These are phyloP conservation scores for Menura novaehollandiae DNA, from an alignment of 2,113 vertebrate species.

Conservation along the genomic window DNA sequence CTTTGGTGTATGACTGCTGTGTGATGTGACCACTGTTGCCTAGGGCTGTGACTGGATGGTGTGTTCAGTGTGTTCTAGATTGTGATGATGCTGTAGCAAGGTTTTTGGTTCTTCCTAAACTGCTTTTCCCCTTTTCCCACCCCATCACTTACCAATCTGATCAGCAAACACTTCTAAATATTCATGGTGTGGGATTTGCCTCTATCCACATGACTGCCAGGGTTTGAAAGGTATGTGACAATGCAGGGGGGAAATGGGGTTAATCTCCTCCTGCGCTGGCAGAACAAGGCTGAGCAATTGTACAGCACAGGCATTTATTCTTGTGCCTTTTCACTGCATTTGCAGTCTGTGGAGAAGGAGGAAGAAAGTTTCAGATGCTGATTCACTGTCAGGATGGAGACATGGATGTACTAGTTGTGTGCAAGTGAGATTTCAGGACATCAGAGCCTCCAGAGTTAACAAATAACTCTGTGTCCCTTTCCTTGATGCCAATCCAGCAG, in stretches of 20 bases:
- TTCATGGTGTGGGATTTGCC: not conserved
- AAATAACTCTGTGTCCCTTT: not conserved
- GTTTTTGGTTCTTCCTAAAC: not conserved
- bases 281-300: not conserved
- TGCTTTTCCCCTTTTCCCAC: not conserved
- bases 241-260: not conserved
- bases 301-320: not conserved
- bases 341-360: not conserved
- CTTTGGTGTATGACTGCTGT: not conserved
- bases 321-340: not conserved
- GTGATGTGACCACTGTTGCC: fast-evolving
- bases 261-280: not conserved
- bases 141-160: not conserved
- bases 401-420: not conserved
- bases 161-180: not conserved
- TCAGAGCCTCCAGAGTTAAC: not conserved
- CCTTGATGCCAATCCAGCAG: not conserved
- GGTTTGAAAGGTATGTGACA: not conserved
- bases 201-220: not conserved
- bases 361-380: not conserved
- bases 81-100: not conserved
- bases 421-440: not conserved
- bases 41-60: not conserved
- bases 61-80: not conserved
- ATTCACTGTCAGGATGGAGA: not conserved